phyloP scores from a whole-genome alignment of 64 coral and sea anemone genomes.

The Montipora capricornis region DNA sequence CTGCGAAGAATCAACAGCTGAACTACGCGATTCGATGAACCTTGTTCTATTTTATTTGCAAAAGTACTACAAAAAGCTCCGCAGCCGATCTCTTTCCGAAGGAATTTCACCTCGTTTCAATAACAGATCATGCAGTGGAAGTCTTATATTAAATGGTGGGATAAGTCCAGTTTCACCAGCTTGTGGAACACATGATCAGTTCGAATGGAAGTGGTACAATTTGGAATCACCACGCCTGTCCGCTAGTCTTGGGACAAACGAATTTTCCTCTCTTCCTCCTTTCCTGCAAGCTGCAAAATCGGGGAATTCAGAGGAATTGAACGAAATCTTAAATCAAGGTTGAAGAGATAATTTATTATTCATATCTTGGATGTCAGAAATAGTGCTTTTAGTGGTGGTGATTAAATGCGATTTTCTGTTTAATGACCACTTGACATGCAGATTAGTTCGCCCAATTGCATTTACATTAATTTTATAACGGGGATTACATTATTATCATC shows the following conservation, averaged over 20 bases:
- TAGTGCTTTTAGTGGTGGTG: neutral
- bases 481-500: too few relatives aligned
- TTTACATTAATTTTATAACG: too few relatives aligned
- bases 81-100: constrained; percentile 69
- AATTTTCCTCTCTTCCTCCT: constrained; percentile 80
- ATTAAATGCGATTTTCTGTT: neutral
- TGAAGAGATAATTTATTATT: neutral
- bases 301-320: constrained; percentile 74
- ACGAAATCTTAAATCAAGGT: constrained; percentile 76
- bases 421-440: neutral
- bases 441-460: neutral
- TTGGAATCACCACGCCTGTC: constrained; percentile 85
- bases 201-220: constrained; percentile 97
- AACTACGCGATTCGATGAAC: constrained; percentile 87
- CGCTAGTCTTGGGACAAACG: constrained; percentile 83
- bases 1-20: constrained; percentile 80
- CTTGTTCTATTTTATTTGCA: constrained; percentile 87
- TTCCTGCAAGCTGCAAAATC: constrained; percentile 78
- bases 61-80: constrained; percentile 92
- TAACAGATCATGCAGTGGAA: constrained; percentile 72
- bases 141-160: constrained; percentile 77
- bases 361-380: neutral
- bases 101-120: constrained; percentile 58
- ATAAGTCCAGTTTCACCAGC: constrained; percentile 85
- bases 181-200: constrained; percentile 78